Evolutionary conservation across 2,888 invertebrate genomes (phyloP), one percentile per base, ranked within the genome.

Genomic region (Agonopterix subpropinquella): DNA sequence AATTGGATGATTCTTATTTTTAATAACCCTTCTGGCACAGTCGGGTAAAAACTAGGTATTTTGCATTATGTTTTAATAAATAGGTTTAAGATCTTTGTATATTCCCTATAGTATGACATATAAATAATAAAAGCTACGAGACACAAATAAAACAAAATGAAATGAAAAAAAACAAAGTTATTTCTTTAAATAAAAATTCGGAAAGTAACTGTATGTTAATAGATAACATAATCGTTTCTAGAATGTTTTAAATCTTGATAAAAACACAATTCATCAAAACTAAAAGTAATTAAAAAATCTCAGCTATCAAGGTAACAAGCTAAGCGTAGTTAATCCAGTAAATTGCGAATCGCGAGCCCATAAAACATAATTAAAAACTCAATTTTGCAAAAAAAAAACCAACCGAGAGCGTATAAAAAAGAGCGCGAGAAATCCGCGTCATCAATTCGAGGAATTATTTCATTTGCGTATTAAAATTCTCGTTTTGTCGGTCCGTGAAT

Each of bases 291-390:
- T 65, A 64, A 70, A 56, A 49, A 53, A 61, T 62, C 55, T 57
- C 57, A 54, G 65, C 64, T 65, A 62, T 59, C 57, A 60, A 59
- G 61, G 66, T 65, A 65, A 65, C 59, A 62, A 53, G 55, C 52
- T 59, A 75, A 78, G 74, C 67, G 75, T 76, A 80, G 81, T 84
- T 87, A 86, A 86, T 86, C 73, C 70, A 57, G 73, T 66, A 77
- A 84, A 88, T 88, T 84, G 84, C 80, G 73, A 81, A 78, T 80
- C 82, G 80, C 75, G 70, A 73, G 77, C 67, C 79, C 83, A 79
- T 86, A 84, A 86, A 87, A 80, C 78, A 82, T 82, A 86, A 88
- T 88, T 87, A 88, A 87, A 86, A 87, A 80, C 78, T 78, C 81
- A 78, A 84, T 82, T 77, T 72, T 58, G 73, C 59, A 58, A 70